These are phyloP conservation scores for Ctenochaetus hawaiiensis DNA, from an alignment of 2,797 vertebrate genomes.

Conservation along the genomic window DNA sequence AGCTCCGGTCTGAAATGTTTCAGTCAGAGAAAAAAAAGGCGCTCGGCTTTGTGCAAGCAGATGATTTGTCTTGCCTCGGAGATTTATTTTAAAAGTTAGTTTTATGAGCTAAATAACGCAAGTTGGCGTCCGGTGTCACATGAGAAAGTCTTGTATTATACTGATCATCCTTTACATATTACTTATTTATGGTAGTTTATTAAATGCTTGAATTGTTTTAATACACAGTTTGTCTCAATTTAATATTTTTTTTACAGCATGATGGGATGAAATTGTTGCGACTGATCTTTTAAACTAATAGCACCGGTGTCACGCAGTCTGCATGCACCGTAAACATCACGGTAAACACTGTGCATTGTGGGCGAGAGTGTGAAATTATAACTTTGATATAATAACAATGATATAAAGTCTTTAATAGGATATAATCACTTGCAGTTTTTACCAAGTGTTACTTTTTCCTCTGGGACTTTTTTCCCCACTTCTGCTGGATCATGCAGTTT, in stretches of 20 bases:
- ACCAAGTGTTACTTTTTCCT: slow-evolving; percentile 20
- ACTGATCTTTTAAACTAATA: background rate
- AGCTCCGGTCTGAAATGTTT: slow-evolving; percentile 13
- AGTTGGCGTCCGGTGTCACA: background rate
- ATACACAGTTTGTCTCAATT: background rate
- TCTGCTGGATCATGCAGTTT: slow-evolving; percentile 45
- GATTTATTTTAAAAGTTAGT: slow-evolving; percentile 31
- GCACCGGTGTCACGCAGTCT: background rate
- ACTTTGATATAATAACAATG: background rate
- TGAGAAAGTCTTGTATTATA: background rate
- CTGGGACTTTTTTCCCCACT: slow-evolving; percentile 41
- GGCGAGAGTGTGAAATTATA: background rate
- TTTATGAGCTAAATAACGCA: background rate
- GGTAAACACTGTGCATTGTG: background rate
- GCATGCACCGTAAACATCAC: background rate
- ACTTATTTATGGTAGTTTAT: background rate
- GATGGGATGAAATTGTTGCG: background rate
- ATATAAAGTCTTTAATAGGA: background rate
- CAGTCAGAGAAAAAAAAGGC: background rate
- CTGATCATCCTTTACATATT: background rate
- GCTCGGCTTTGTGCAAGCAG: background rate
- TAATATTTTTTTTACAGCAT: background rate
- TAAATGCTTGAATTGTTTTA: background rate
- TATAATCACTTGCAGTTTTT: slow-evolving; percentile 9
- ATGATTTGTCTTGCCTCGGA: background rate